Percentiles rank a stretch among this genome's conserved stretches.
These are phyloP conservation scores for Poeciliopsis retropinna DNA, from an alignment of 2,113 vertebrate genomes.

Conservation along the genomic window DNA sequence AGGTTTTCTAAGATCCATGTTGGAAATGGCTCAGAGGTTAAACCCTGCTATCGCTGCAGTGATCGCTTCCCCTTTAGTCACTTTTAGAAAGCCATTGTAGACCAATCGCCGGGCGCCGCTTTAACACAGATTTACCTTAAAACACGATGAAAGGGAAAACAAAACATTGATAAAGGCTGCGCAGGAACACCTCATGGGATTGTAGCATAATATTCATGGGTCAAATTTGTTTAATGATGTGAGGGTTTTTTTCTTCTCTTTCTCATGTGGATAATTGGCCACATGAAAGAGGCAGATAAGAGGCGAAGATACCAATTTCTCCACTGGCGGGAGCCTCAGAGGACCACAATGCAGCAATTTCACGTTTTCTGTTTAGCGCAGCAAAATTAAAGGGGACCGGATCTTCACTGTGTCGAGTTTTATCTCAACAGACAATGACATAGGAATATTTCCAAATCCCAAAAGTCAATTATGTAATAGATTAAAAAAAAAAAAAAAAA, in stretches of 20 bases:
- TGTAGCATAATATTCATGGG: conserved; percentile 37
- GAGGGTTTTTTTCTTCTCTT: conserved; percentile 33
- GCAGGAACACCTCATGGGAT: conserved; percentile 30
- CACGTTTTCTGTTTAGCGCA: conserved; percentile 7
- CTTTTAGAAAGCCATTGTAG: conserved; percentile 22
- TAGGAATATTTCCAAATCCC: conserved; percentile 12
- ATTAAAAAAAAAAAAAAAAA: neutral
- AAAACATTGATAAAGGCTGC: conserved; percentile 43
- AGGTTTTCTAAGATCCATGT: conserved; percentile 36
- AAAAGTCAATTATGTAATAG: conserved; percentile 6
- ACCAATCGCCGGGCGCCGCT: neutral
- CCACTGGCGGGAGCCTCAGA: conserved; percentile 28
- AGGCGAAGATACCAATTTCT: conserved; percentile 33
- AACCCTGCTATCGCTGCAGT: conserved; percentile 21
- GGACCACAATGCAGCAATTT: conserved; percentile 23
- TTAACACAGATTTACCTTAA: conserved; percentile 33
- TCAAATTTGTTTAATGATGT: conserved; percentile 61
- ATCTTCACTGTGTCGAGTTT: conserved; percentile 7
- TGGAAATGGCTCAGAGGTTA: conserved; percentile 39
- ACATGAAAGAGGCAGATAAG: conserved; percentile 57
- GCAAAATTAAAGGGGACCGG: neutral
- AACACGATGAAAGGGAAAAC: conserved; percentile 46
- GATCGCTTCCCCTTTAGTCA: conserved; percentile 21
- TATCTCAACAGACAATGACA: conserved; percentile 12
- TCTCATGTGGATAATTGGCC: conserved; percentile 59